A percentile compares a stretch with the other conserved stretches of the same genome.
These are phyloP conservation scores for Patella ulyssiponensis DNA, from an alignment of 2,888 invertebrate genomes.

Conservation along the genomic window DNA sequence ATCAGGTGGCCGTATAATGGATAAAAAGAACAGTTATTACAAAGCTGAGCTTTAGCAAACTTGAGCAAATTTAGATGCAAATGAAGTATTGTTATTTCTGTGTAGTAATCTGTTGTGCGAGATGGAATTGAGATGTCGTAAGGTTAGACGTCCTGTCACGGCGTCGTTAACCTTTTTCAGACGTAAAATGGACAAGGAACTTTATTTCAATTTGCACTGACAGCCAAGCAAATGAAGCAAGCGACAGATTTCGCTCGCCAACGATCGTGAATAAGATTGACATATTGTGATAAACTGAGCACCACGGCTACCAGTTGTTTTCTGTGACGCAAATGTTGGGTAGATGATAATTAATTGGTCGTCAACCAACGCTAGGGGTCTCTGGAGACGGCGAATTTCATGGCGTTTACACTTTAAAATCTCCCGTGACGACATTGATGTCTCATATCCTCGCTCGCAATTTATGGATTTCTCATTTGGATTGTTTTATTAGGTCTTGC, in stretches of 20 bases:
- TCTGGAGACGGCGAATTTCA: slow-evolving; percentile 9
- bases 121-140: slow-evolving; percentile 24
- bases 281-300: slow-evolving; percentile 26
- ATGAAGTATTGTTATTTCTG: slow-evolving; percentile 31
- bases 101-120: slow-evolving; percentile 19
- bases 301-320: slow-evolving; percentile 10
- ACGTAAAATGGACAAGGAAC: slow-evolving; percentile 20
- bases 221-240: slow-evolving; percentile 27
- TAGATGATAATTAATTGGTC: slow-evolving; percentile 29
- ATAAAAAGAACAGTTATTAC: slow-evolving; percentile 20
- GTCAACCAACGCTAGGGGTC: slow-evolving; percentile 7
- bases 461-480: slow-evolving; percentile 12
- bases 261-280: slow-evolving; percentile 1
- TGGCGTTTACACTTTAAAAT: slow-evolving; percentile 13
- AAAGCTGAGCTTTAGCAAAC: slow-evolving; percentile 15
- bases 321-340: slow-evolving; percentile 23
- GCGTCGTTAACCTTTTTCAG: slow-evolving; percentile 23
- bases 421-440: slow-evolving; percentile 12
- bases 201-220: slow-evolving; percentile 32
- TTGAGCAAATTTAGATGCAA: slow-evolving; percentile 30
- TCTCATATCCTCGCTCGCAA: slow-evolving; percentile 11
- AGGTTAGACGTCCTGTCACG: slow-evolving; percentile 19
- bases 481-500: background rate
- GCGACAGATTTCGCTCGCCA: slow-evolving; percentile 21
- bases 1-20: slow-evolving; percentile 26